phyloP scores from a whole-genome alignment of 53 echinoderm and acorn worm genomes.

The Luidia sarsii region DNA sequence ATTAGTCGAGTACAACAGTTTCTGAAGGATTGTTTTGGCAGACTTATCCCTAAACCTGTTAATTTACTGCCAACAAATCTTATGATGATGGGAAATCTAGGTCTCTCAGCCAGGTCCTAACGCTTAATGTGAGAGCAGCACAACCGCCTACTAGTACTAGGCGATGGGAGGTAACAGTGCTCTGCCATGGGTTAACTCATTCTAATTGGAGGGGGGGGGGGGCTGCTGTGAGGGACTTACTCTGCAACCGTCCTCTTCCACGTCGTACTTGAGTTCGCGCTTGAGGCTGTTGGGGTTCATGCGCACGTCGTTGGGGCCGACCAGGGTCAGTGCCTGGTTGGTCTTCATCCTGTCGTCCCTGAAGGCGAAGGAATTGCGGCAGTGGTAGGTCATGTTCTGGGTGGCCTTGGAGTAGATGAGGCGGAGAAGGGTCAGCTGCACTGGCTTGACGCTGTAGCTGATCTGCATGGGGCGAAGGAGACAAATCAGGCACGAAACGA shows the following conservation, averaged over 20 bases:
- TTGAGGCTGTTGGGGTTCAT: conserved; percentile 61
- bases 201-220: too few relatives aligned
- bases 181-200: too few relatives aligned
- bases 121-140: too few relatives aligned
- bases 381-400: conserved; percentile 87
- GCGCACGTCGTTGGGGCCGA: conserved; percentile 23
- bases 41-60: too few relatives aligned
- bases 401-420: conserved; percentile 67
- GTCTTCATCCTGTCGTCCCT: conserved; percentile 37
- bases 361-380: conserved; percentile 83
- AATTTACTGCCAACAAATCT: too few relatives aligned
- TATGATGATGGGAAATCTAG: too few relatives aligned
- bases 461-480: background rate
- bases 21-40: too few relatives aligned
- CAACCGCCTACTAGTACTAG: too few relatives aligned
- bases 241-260: conserved; percentile 76
- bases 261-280: conserved; percentile 17
- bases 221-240: too few relatives aligned
- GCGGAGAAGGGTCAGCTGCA: conserved; percentile 91
- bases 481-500: background rate
- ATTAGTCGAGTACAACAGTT: too few relatives aligned
- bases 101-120: too few relatives aligned
- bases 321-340: conserved; percentile 66
- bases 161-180: too few relatives aligned
- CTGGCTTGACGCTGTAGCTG: conserved; percentile 56